Base-by-base conservation (phyloP, 2,113 vertebrate species). In the Hepsetus odoe region DNA sequence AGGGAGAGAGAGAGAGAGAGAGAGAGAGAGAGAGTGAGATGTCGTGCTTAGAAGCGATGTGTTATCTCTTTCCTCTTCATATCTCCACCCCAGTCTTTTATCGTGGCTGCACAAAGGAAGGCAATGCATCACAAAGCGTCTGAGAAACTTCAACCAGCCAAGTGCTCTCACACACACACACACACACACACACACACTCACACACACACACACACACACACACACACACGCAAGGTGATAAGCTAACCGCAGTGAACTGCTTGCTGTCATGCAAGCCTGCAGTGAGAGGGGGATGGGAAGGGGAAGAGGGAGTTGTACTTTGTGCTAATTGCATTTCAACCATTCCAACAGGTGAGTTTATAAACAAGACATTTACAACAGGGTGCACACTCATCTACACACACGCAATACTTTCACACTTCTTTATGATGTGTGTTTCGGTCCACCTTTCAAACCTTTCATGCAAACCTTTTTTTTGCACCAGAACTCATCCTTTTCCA, bases 221-320 rank as follows among this genome's bases (percentile, higher is more conserved):
- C 20, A 74, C 42, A 75, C 44, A 55, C 80, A 77, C 64, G 67
- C 80, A 82, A 90, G 82, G 76, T 20, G 80, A 89, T 90, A 91
- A 90, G 85, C 78, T 53, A 58, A 35, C 16, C 62, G 74, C 71
- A 80, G 79, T 82, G 79, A 89, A 90, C 86, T 84, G 82, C 85
- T 77, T 84, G 72, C 84, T 91, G 87, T 88, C 89, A 90, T 90
- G 90, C 90, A 90, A 91, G 78, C 88, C 67, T 66, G 65, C 0
- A 12, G 33, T 46, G 55, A 38, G 51, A 20, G 56, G 38, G 10
- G 56, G 33, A 74, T 84, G 80, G 82, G 69, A 59, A 69, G 59
- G 80, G 80, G 83, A 86, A 85, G 75, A 81, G 55, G 79, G 74
- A 61, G 74, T 73, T 85, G 56, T 78, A 42, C 82, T 81, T 62